Percentiles rank a stretch among this genome's conserved stretches.
These are phyloP conservation scores for Hippocampus zosterae DNA, from an alignment of 2,113 vertebrate genomes.

Conservation along the genomic window DNA sequence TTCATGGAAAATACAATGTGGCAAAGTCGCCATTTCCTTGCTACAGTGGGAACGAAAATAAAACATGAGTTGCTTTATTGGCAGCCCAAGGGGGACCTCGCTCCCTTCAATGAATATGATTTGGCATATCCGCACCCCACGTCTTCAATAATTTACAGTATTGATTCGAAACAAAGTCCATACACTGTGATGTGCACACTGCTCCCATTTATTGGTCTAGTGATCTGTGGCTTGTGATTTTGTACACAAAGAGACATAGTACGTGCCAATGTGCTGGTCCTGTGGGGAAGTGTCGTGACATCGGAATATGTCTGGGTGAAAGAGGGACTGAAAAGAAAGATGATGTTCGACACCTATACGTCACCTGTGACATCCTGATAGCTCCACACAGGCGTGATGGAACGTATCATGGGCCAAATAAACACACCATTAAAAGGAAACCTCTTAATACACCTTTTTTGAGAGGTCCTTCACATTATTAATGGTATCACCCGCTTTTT, in stretches of 20 bases:
- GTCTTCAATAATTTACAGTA: constrained; percentile 71
- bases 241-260: constrained; percentile 35
- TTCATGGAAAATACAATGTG: constrained; percentile 74
- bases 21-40: constrained; percentile 56
- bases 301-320: constrained; percentile 47
- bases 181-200: constrained; percentile 59
- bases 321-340: constrained; percentile 36
- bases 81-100: constrained; percentile 58
- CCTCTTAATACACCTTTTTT: constrained; percentile 39
- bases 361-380: constrained; percentile 34
- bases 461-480: constrained; percentile 47
- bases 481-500: constrained; percentile 44
- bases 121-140: constrained; percentile 58
- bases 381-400: constrained; percentile 25
- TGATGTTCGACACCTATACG: constrained; percentile 24
- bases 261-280: constrained; percentile 28
- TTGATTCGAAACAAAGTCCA: constrained; percentile 68
- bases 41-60: constrained; percentile 36
- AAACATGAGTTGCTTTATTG: constrained; percentile 51
- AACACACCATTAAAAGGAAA: constrained; percentile 49
- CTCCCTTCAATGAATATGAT: constrained; percentile 71
- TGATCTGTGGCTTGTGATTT: constrained; percentile 49
- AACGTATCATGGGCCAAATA: constrained; percentile 45
- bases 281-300: constrained; percentile 31
- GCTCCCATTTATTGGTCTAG: constrained; percentile 62